Evolutionary conservation across 2,797 vertebrate species (phyloP).

Genomic region (Sebastes umbrosus): DNA sequence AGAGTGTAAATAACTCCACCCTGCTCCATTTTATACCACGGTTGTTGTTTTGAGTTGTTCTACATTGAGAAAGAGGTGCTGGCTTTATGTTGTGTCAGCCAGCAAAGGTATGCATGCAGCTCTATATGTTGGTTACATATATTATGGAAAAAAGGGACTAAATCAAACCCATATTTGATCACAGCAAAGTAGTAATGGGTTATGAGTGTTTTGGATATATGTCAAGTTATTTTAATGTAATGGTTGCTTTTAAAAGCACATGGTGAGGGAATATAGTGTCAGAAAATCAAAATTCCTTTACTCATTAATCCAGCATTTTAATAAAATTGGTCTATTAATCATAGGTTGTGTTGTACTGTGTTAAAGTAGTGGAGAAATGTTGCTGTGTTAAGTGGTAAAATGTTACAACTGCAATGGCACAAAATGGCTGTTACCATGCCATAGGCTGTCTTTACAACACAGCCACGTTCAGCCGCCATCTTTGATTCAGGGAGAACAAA

Average conservation of each 20-base stretch:
- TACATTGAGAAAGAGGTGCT: constrained; percentile 9
- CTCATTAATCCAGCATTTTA: not conserved
- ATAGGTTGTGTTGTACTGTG: not conserved
- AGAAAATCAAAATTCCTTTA: not conserved
- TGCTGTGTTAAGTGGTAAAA: constrained; percentile 7
- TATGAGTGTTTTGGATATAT: not conserved
- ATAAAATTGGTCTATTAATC: not conserved
- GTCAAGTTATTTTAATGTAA: not conserved
- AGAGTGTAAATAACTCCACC: constrained; percentile 62
- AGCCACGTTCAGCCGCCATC: constrained; percentile 72
- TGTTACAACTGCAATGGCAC: constrained; percentile 55
- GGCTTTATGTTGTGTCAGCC: constrained; percentile 50
- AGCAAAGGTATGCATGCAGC: not conserved
- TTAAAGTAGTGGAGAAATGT: not conserved
- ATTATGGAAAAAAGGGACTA: not conserved
- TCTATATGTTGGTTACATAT: not conserved
- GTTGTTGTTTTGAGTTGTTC: constrained; percentile 11
- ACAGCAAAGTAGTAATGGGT: not conserved
- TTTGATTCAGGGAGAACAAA: constrained; percentile 70
- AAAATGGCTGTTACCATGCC: constrained; percentile 76
- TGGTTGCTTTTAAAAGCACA: not conserved
- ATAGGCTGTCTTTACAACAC: constrained; percentile 51
- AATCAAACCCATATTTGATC: not conserved
- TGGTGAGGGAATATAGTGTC: not conserved
- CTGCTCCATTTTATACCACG: constrained; percentile 31